phyloP scores from a whole-genome alignment of 2,113 vertebrate species.

The Suricata suricatta region DNA sequence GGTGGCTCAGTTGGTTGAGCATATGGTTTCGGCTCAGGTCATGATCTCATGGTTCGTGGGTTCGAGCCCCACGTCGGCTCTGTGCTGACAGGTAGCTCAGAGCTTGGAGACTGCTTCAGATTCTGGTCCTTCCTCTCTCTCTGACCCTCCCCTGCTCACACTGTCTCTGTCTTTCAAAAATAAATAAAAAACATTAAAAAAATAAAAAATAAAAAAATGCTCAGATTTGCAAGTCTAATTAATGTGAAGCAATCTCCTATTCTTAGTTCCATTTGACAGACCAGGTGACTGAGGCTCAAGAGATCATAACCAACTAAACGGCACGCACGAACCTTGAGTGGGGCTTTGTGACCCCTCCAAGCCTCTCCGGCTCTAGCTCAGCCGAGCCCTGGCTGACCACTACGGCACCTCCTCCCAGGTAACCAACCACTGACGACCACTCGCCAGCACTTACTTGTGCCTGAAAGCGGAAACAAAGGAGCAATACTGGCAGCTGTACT shows the following conservation, averaged over 20 bases:
- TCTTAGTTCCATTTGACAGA: background rate
- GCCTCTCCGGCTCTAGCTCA: background rate
- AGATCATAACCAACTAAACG: background rate
- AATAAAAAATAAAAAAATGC: background rate
- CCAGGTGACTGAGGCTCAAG: background rate
- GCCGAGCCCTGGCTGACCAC: background rate
- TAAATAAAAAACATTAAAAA: too few relatives aligned
- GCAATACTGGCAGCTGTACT: constrained; percentile 99
- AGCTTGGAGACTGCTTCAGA: too few relatives aligned
- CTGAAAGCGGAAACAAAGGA: constrained; percentile 98
- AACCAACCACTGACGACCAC: background rate
- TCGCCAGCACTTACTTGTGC: constrained; percentile 93
- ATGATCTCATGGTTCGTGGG: too few relatives aligned
- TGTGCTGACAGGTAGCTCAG: too few relatives aligned
- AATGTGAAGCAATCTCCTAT: background rate
- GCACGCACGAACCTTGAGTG: accelerated
- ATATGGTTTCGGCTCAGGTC: too few relatives aligned
- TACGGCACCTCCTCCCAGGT: background rate
- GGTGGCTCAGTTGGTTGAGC: too few relatives aligned
- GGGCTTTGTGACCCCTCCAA: background rate
- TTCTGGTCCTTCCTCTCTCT: too few relatives aligned
- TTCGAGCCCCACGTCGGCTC: too few relatives aligned
- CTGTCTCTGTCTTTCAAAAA: too few relatives aligned
- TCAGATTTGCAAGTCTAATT: background rate
- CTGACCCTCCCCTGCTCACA: too few relatives aligned